A percentile compares a stretch with the other conserved stretches of the same genome.
phyloP scores from a whole-genome alignment of 2,888 invertebrate species.

The Athrips mouffetella region DNA sequence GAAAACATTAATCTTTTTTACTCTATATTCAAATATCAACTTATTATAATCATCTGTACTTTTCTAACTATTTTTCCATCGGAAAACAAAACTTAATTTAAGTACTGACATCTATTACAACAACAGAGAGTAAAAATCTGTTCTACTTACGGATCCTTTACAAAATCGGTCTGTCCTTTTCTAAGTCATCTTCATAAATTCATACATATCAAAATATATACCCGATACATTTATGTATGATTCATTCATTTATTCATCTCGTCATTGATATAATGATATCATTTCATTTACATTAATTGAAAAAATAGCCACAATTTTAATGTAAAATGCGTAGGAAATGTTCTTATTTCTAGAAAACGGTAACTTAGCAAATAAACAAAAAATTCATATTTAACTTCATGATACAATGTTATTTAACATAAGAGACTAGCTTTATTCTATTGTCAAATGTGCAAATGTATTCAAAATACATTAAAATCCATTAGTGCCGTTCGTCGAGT shows the following conservation, averaged over 20 bases:
- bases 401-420: slow-evolving; percentile 35
- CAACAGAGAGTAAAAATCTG: slow-evolving; percentile 25
- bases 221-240: slow-evolving; percentile 48
- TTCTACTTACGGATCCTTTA: slow-evolving; percentile 38
- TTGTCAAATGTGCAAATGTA: slow-evolving; percentile 35
- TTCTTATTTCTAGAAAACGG: slow-evolving; percentile 49
- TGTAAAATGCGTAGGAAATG: slow-evolving; percentile 38
- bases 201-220: slow-evolving; percentile 74
- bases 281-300: slow-evolving; percentile 45
- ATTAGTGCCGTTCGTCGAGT: slow-evolving; percentile 39
- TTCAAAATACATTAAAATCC: slow-evolving; percentile 31
- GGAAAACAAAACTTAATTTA: slow-evolving; percentile 51
- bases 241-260: slow-evolving; percentile 26
- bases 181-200: slow-evolving; percentile 57
- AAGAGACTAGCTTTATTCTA: slow-evolving; percentile 53
- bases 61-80: slow-evolving; percentile 44
- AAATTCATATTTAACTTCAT: background rate
- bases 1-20: slow-evolving; percentile 60
- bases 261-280: slow-evolving; percentile 48
- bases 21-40: slow-evolving; percentile 55
- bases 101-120: slow-evolving; percentile 62
- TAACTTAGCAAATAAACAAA: slow-evolving; percentile 31
- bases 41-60: slow-evolving; percentile 53
- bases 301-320: slow-evolving; percentile 49
- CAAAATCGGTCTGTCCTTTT: slow-evolving; percentile 41